These are phyloP conservation scores for Galemys pyrenaicus DNA, from an alignment of 2,113 vertebrate genomes.

Conservation along the genomic window DNA sequence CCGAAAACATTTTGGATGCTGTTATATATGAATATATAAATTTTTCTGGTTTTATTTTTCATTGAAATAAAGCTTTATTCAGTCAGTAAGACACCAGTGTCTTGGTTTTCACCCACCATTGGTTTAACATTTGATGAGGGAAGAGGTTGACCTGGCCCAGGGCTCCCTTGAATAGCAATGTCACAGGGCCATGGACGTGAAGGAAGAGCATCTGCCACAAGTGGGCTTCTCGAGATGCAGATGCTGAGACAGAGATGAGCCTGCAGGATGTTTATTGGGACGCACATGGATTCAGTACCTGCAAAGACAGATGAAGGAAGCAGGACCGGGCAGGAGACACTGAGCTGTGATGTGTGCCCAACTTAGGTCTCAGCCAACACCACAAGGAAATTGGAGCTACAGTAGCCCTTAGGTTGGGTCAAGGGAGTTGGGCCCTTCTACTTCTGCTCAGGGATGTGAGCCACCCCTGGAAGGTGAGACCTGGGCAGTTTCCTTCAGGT, in stretches of 20 bases:
- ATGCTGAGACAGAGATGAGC: not conserved
- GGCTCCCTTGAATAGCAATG: not conserved
- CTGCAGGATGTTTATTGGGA: not conserved
- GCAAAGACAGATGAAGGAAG: not conserved
- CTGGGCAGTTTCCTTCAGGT: too few relatives aligned
- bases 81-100: conserved; percentile 23
- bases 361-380: not conserved
- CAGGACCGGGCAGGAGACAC: not conserved
- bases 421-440: not conserved
- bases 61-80: conserved; percentile 89
- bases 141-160: not conserved
- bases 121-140: not conserved
- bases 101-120: conserved; percentile 19
- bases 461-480: not conserved
- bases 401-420: not conserved
- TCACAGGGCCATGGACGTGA: not conserved
- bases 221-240: not conserved
- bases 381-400: not conserved
- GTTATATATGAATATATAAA: conserved; percentile 85
- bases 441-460: not conserved
- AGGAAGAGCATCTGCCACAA: not conserved
- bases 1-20: conserved; percentile 80
- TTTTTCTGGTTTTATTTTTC: conserved; percentile 87
- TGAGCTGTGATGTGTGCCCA: not conserved
- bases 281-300: not conserved